Percentiles rank a stretch among this genome's conserved stretches.
phyloP scores from a whole-genome alignment of 2,113 vertebrate species.

The human region GRCh38 chr2:185156501-185157000 shows the following conservation, averaged over 20 bases:
- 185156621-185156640: background rate
- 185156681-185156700: background rate
- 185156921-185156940: background rate
- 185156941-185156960: background rate
- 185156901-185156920: background rate
- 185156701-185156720: background rate
- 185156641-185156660: background rate
- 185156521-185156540: background rate
- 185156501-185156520: background rate
- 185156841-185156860: background rate
- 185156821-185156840: background rate
- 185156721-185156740: background rate
- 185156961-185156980: background rate
- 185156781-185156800: background rate
- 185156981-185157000: conserved; percentile 1
- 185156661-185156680: background rate
- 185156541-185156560: background rate
- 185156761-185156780: background rate
- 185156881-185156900: background rate
- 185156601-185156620: background rate
- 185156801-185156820: background rate
- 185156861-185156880: background rate
- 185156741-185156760: background rate
- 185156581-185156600: background rate
- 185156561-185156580: background rate